phyloP scores from a whole-genome alignment of 2,113 vertebrate species.

The Nothobranchius kuhntae region DNA sequence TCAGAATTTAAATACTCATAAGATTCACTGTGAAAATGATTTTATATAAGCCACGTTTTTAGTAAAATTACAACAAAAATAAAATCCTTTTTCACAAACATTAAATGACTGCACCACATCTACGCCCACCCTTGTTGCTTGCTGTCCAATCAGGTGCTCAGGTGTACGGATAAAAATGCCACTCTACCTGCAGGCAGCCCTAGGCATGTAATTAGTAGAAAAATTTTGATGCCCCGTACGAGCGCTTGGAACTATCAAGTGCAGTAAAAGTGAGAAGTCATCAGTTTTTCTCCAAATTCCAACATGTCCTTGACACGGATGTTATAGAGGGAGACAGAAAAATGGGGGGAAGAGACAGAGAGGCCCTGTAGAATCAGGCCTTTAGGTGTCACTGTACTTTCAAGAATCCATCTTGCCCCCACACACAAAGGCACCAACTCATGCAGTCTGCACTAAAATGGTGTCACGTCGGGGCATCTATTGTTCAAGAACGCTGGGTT shows the following conservation, averaged over 20 bases:
- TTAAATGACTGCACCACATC: constrained; percentile 28
- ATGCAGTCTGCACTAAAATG: constrained; percentile 70
- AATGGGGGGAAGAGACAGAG: constrained; percentile 10
- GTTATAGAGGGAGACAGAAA: constrained; percentile 48
- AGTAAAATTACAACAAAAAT: constrained; percentile 6
- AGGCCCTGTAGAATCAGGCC: constrained; percentile 86
- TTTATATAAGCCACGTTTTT: not conserved
- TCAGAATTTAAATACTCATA: too few relatives aligned
- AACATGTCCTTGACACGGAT: constrained; percentile 89
- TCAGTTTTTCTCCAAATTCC: constrained; percentile 87
- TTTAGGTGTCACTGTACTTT: constrained; percentile 99
- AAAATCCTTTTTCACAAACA: constrained; percentile 26
- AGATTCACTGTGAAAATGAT: too few relatives aligned
- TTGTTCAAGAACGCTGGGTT: constrained; percentile 67
- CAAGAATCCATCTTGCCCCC: constrained; percentile 81
- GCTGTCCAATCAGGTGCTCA: constrained; percentile 73
- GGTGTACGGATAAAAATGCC: constrained; percentile 94
- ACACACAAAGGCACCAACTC: constrained; percentile 47
- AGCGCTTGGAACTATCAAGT: constrained; percentile 92
- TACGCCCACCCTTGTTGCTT: not conserved
- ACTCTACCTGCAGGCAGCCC: constrained; percentile 93
- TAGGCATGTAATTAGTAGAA: constrained; percentile 95
- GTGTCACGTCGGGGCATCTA: constrained; percentile 69
- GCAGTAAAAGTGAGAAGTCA: constrained; percentile 94
- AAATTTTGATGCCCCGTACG: constrained; percentile 93